Conservation (phyloP, 2,113 vertebrate genomes). For the Pipa parva region DNA sequence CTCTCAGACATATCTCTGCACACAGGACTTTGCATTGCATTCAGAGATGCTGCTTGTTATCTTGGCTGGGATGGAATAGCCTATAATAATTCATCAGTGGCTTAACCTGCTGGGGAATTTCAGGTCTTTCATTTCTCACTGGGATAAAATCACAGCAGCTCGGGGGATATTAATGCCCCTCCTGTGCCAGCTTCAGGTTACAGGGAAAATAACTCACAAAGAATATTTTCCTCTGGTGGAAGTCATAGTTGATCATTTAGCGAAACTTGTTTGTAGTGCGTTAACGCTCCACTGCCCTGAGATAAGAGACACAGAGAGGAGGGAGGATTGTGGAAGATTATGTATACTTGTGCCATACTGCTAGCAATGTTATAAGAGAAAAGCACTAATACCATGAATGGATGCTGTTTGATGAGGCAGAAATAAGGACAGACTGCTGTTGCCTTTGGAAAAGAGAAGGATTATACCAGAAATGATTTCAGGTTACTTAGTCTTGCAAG, state of each 20-base stretch:
- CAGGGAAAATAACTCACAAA: conserved; percentile 41
- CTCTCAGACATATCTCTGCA: conserved; percentile 31
- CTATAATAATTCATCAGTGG: conserved; percentile 44
- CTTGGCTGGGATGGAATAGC: conserved; percentile 1
- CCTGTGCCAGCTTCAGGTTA: conserved; percentile 37
- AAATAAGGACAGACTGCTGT: conserved; percentile 20
- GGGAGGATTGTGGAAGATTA: conserved; percentile 24
- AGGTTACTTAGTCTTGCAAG: conserved; percentile 10
- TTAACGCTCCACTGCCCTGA: conserved; percentile 37
- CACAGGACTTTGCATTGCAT: conserved; percentile 32
- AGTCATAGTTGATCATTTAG: conserved; percentile 42
- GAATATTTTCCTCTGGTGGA: conserved; percentile 43
- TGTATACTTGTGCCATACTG: conserved; percentile 22
- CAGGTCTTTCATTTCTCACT: conserved; percentile 45
- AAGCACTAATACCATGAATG: conserved; percentile 11
- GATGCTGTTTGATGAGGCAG: conserved; percentile 32
- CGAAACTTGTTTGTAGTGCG: conserved; percentile 40
- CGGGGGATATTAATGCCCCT: conserved; percentile 44
- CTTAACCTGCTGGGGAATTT: conserved; percentile 46
- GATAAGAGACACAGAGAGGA: conserved; percentile 30
- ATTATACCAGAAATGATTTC: conserved; percentile 8
- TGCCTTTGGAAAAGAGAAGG: not conserved
- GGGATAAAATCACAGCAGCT: conserved; percentile 41
- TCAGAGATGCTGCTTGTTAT: conserved; percentile 36
- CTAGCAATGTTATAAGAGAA: conserved; percentile 20